phyloP scores from a whole-genome alignment of 2,113 vertebrate genomes.

The Microtus richardsoni region DNA sequence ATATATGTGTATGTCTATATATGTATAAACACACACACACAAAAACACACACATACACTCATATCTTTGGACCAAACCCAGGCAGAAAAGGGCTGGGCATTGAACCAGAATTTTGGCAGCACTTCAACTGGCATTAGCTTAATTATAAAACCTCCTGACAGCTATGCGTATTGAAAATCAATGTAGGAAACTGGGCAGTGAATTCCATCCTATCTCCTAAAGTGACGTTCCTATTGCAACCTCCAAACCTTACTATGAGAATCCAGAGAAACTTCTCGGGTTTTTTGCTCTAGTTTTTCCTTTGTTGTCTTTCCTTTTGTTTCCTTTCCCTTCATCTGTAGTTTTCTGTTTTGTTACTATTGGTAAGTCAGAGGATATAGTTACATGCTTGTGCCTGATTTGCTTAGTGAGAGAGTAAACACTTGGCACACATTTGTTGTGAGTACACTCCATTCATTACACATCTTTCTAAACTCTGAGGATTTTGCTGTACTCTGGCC shows the following conservation, averaged over 20 bases:
- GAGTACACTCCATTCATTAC: not conserved
- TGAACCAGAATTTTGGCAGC: not conserved
- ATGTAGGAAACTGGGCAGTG: not conserved
- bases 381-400: not conserved
- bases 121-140: constrained; percentile 1
- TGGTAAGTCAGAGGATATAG: not conserved
- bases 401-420: not conserved
- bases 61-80: not conserved
- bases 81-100: not conserved
- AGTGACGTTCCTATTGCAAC: not conserved
- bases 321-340: not conserved
- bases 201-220: not conserved
- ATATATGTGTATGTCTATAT: not conserved
- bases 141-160: not conserved
- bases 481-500: not conserved
- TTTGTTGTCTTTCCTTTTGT: not conserved
- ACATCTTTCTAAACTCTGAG: not conserved
- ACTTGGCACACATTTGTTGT: not conserved
- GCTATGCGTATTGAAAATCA: not conserved
- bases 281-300: not conserved
- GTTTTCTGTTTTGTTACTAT: constrained; percentile 26
- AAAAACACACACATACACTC: not conserved
- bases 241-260: not conserved
- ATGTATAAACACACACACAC: not conserved
- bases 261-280: not conserved